Base-by-base conservation (phyloP, 2,888 invertebrate species). In the Caenorhabditis angaria region DNA sequence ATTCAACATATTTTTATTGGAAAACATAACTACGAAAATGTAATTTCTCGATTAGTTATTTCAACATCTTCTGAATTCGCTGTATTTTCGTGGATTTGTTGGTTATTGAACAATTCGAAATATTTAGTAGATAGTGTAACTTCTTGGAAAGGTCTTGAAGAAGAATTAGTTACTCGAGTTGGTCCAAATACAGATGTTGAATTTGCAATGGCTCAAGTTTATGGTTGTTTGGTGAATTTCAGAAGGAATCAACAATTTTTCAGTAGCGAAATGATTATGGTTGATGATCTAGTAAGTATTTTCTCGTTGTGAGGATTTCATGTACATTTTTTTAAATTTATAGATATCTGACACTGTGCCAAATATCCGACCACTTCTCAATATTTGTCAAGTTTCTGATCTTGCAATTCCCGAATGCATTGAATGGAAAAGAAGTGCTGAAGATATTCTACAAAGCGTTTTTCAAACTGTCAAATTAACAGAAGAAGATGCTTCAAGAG, bases 371-470 rank as follows among this genome's bases (percentile, higher is more conserved):
- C 76, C 78, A 3, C 48, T 78, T 5, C 61, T 78, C 47, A 61
- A 70, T 5, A 58, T 74, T 35, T 78, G 78, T 56, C 71, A 74
- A 2, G 58, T 78, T 24, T 78, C 78, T 3, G 73, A 76, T 48
- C 58, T 78, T 22, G 66, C 71, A 22, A 70, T 78, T 57, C 73
- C 76, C 25, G 78, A 78, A 41, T 76, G 76, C 50, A 78, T 78
- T n/a, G 76, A 73, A 55, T 78, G 73, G 70, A 78, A 78, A 35
- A 27, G 78, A 24, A 63, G 56, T 14, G 59, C 59, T 4, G 78
- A 78, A 10, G 54, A 61, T 0, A 27, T 35, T 0, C 61, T 78
- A 29, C 32, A 61, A 53, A 55, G 51, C 12, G 53, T 70, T 1
- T 75, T 66, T 57, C 61, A 71, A 32, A 60, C 65, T 12, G 66